Percentiles rank a stretch among this genome's conserved stretches.
These are phyloP conservation scores for Himalopsyche kuldschensis DNA, from an alignment of 2,888 invertebrate species.

Conservation along the genomic window DNA sequence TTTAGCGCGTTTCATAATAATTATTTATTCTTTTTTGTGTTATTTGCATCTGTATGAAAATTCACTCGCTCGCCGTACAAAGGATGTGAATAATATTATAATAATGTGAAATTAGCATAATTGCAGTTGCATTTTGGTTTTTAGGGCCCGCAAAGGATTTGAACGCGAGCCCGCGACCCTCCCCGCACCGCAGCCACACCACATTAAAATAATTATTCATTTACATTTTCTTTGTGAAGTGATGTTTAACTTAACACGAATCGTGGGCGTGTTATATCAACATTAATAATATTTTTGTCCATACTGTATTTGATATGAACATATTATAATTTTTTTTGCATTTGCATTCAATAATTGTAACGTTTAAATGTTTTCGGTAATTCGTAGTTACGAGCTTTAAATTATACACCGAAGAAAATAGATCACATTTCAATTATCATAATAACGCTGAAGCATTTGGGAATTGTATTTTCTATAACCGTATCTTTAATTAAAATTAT, in stretches of 20 bases:
- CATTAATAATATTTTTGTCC: neutral
- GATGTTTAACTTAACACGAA: neutral
- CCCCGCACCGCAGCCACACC: neutral
- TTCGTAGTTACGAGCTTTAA: too few species aligned
- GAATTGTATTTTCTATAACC: too few species aligned
- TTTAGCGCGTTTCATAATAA: constrained; percentile 9
- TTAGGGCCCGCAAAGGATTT: constrained; percentile 6
- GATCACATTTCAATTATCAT: too few species aligned
- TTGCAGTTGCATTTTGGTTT: constrained; percentile 28
- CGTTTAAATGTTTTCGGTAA: too few species aligned
- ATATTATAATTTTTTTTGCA: too few species aligned
- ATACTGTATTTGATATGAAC: neutral
- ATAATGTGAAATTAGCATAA: constrained; percentile 21
- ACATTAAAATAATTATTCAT: constrained; percentile 6
- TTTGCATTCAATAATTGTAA: too few species aligned
- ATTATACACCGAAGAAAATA: too few species aligned
- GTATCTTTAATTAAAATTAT: too few species aligned
- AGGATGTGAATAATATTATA: constrained; percentile 13
- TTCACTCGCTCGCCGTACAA: constrained; percentile 7
- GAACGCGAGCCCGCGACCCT: neutral
- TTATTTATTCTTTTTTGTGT: neutral
- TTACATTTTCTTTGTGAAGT: constrained; percentile 6
- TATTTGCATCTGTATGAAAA: constrained; percentile 19
- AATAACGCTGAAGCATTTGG: too few species aligned
- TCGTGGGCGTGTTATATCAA: constrained; percentile 6